Conservation (phyloP, 2,888 invertebrate species). For the Hypena proboscidalis region DNA sequence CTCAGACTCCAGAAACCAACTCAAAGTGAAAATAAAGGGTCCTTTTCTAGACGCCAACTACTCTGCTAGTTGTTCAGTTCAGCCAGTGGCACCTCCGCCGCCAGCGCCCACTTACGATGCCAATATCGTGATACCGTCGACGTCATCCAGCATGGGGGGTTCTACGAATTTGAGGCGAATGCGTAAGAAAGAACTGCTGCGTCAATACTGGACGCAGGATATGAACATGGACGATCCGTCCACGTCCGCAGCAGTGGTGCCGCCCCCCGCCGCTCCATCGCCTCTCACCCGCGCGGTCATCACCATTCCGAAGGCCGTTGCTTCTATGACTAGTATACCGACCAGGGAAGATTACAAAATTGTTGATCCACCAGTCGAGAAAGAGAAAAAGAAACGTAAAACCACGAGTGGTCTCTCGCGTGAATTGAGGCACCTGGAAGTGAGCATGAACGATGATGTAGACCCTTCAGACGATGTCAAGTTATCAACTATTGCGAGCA, state of each 20-base stretch:
- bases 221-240: conserved; percentile 93
- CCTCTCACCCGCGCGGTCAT: conserved; percentile 89
- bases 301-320: conserved; percentile 94
- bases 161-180: conserved; percentile 92
- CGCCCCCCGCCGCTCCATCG: conserved; percentile 85
- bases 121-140: conserved; percentile 67
- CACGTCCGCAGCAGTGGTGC: conserved; percentile 71
- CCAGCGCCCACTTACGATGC: conserved; percentile 67
- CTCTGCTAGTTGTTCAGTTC: conserved; percentile 86
- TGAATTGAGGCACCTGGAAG: conserved; percentile 87
- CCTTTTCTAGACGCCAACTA: conserved; percentile 92
- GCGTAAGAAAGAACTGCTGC: conserved; percentile 94
- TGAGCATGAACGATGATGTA: conserved; percentile 83
- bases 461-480: conserved; percentile 72
- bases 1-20: conserved; percentile 92
- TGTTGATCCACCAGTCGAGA: conserved; percentile 87
- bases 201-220: conserved; percentile 93
- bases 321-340: conserved; percentile 94
- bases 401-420: conserved; percentile 81
- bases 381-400: conserved; percentile 90
- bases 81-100: conserved; percentile 83
- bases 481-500: conserved; percentile 54
- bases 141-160: conserved; percentile 83
- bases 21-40: conserved; percentile 96
- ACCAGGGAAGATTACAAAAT: conserved; percentile 93